Base-by-base conservation (phyloP, 1,140 invertebrate genomes). In the Pseudomyrmex pallidus region DNA sequence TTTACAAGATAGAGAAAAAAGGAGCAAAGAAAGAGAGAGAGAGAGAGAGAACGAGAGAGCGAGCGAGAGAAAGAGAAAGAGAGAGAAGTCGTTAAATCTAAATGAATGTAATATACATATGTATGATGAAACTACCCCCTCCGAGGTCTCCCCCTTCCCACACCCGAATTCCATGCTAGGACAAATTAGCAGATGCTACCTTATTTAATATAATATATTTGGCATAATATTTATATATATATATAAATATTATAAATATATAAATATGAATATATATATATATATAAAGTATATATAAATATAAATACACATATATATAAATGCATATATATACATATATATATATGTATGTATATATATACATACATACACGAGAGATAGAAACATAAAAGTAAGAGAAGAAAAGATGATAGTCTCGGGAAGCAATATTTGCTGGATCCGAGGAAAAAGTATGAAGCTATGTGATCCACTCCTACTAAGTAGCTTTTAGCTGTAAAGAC, bases 401-500 rank as follows among this genome's bases (percentile, higher is more conserved):
- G 89, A 77, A 90, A 89, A 88, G 85, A 13, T 85, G 74, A 90
- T 88, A 91, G 89, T 68, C 90, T 91, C 88, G 91, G 91, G 62
- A 46, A 48, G 87, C 88, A 89, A 91, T 88, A 85, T 90, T 92
- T 91, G 90, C 89, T 17, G 9, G 61, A 73, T 68, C 86, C 89
- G 91, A 90, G 88, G 78, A 90, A 91, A 35, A 93, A 92, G 92
- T 94, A 93, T 93, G 89, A 94, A 94, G 93, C 92, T 94, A 94
- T 94, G 94, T 94, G 94, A 94, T 94, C 92, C 92, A 94, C 93
- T 93, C 93, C 91, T 93, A 94, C 90, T 93, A 94, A 35, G 93
- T 94, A 94, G 93, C 93, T 94, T 94, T 94, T 94, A 94, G 94
- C 91, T 94, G 93, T 94, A 94, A 94, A 94, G 92, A 94, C 92